Evolutionary conservation across 2,888 invertebrate genomes (phyloP), one percentile per base, ranked within the genome.

Genomic region (Apotomis turbidana): DNA sequence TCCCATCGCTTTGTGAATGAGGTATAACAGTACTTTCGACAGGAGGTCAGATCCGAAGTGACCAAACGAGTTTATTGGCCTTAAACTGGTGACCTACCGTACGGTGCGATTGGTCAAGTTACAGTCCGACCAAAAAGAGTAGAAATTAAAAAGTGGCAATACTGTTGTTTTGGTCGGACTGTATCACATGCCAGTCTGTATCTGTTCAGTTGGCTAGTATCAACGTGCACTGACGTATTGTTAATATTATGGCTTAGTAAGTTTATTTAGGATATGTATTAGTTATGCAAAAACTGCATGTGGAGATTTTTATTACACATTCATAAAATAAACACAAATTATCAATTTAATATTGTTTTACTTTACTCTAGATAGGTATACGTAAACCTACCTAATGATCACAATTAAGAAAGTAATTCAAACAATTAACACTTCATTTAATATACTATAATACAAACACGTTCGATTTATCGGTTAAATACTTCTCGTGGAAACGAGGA

Each of bases 61-160:
- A 27, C 41, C 62, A 57, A 64, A 67, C 67, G 5, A 46, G 71
- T 71, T 71, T 41, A 54, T 67, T 71, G 60, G 38, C 71, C 71
- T 71, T 67, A 38, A 60, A 67, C n/a, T 10, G 36, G 10, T 51
- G 58, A 59, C 63, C 70, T 57, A 27, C 46, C 54, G 10, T 12
- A n/a, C 51, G 12, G 6, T 12, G n/a, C 15, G 38, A 64, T 58
- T 63, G 51, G 63, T 59, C n/a, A 58, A 52, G 10, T 44, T 15
- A 44, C 6, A 12, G 9, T 46, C 15, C 44, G 44, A 6, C 44
- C 44, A 44, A 44, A 44, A 44, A 8, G 44, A 6, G 44, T 27
- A 27, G 27, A 27, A 27, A 27, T 27, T 27, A 27, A 27, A 27
- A 27, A 27, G 27, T 27, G 27, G 27, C 27, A 27, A 27, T 27